Base-by-base conservation (phyloP, 2,113 vertebrate species). In the Orthonyx spaldingii region DNA sequence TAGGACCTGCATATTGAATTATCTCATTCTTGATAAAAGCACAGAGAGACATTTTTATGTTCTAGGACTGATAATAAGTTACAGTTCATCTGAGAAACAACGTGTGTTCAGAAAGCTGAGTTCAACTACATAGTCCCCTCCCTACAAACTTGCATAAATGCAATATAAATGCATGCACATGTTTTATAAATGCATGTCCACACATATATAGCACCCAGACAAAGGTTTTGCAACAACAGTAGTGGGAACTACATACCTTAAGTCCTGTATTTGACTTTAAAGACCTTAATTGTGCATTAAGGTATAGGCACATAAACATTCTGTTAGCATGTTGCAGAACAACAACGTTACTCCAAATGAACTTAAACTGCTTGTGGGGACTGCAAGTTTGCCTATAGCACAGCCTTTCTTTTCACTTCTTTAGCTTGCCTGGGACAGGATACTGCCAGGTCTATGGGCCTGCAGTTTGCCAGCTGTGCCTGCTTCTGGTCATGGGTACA, bases 321-420 rank as follows among this genome's bases (percentile, higher is more conserved):
- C 41, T 87, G 32, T 39, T 28, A 70, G 39, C 14, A 10, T 12
- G 16, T 28, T 63, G 56, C 69, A 53, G 69, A 78, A 77, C 23
- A 27, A 78, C 2, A 0, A 13, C 0, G 0, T 60, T 56, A 59
- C 65, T 69, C 59, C 68, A 75, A 42, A 52, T 14, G 39, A 70
- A 66, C 35, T 21, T 42, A 21, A 74, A 44, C 26, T 75, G 12
- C 8, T 16, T 56, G 11, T 24, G 75, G 37, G 49, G 7, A 26
- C n/a, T 59, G 41, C 22, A 26, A 20, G 7, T 37, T 26, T 72
- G 11, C 37, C 46, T 65, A 23, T 52, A 57, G 46, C 47, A 24
- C 7, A 46, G 33, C 4, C 28, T 64, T 55, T 50, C 2, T 42
- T 63, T 70, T 47, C 59, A 27, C 27, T 63, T 39, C 57, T 49